Percentiles rank a stretch among this genome's conserved stretches.
Conservation (phyloP, 2,888 invertebrate species). For the Phyllotreta striolata region DNA sequence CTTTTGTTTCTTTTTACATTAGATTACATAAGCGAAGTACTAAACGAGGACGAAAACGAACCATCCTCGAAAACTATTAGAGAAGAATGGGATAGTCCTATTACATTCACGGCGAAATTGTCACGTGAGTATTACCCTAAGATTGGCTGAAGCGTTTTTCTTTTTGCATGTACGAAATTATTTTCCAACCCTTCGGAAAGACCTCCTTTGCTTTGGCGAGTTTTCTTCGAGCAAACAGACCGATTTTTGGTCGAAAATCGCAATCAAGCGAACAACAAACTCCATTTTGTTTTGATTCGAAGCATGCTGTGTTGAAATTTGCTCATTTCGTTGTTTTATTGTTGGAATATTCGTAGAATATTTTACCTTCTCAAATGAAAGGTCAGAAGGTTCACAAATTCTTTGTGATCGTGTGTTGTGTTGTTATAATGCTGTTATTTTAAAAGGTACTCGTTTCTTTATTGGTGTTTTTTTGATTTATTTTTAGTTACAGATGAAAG, state of each 20-base stretch:
- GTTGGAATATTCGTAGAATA: too few species aligned
- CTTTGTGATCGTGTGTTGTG: neutral
- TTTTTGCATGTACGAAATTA: conserved; percentile 21
- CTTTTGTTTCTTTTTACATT: conserved; percentile 42
- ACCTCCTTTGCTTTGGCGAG: neutral
- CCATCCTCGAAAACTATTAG: conserved; percentile 63
- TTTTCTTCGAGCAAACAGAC: neutral
- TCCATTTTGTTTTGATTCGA: too few species aligned
- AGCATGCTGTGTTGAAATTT: too few species aligned
- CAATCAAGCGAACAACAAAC: too few species aligned
- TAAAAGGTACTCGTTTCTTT: neutral
- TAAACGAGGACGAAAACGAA: conserved; percentile 71
- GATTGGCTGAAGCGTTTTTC: conserved; percentile 21
- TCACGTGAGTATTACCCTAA: conserved; percentile 74
- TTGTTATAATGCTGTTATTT: neutral
- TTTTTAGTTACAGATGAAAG: conserved; percentile 62
- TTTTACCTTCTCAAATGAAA: too few species aligned
- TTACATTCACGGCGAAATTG: conserved; percentile 89
- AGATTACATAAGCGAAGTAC: conserved; percentile 88
- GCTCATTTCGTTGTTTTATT: too few species aligned
- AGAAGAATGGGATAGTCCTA: conserved; percentile 86
- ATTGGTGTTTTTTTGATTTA: conserved; percentile 3
- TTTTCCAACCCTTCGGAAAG: neutral
- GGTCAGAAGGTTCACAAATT: too few species aligned
- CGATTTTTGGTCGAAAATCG: neutral